These are phyloP conservation scores for Drosophila phalerata DNA, from an alignment of 2,888 invertebrate genomes.

Conservation along the genomic window DNA sequence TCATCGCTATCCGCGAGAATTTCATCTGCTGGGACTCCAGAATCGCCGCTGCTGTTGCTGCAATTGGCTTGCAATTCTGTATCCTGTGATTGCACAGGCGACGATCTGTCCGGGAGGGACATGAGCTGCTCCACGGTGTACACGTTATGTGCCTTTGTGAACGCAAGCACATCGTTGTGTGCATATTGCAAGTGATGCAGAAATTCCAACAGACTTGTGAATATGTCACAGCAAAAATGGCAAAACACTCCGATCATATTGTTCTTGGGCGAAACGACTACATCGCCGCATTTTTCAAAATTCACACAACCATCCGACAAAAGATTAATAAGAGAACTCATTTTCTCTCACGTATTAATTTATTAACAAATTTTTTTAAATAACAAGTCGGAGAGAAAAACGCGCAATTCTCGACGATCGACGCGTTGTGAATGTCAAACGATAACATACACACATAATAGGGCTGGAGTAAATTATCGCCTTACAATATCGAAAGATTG, in stretches of 20 bases:
- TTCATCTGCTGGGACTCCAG: constrained; percentile 7
- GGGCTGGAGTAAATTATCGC: too few relatives aligned
- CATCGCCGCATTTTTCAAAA: constrained; percentile 75
- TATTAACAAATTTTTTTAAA: constrained; percentile 4
- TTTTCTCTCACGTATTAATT: constrained; percentile 25
- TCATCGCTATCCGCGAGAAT: not conserved
- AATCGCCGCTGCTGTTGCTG: constrained; percentile 27
- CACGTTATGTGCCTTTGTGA: constrained; percentile 47
- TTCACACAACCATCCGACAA: constrained; percentile 29
- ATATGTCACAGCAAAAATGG: constrained; percentile 61
- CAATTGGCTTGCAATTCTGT: not conserved
- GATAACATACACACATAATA: not conserved
- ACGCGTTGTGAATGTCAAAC: not conserved
- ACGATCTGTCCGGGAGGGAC: constrained; percentile 15
- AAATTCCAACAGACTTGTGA: constrained; percentile 54
- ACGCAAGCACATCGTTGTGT: constrained; percentile 59
- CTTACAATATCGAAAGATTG: too few relatives aligned
- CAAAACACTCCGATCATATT: constrained; percentile 64
- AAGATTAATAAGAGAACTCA: constrained; percentile 45
- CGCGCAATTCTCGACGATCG: constrained; percentile 19
- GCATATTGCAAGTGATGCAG: constrained; percentile 60
- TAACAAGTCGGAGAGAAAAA: constrained; percentile 22
- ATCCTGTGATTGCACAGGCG: not conserved
- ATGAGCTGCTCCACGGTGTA: constrained; percentile 71
- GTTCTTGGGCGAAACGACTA: constrained; percentile 61